These are phyloP conservation scores for Habrosyne pyritoides DNA, from an alignment of 2,888 invertebrate species.

Conservation along the genomic window DNA sequence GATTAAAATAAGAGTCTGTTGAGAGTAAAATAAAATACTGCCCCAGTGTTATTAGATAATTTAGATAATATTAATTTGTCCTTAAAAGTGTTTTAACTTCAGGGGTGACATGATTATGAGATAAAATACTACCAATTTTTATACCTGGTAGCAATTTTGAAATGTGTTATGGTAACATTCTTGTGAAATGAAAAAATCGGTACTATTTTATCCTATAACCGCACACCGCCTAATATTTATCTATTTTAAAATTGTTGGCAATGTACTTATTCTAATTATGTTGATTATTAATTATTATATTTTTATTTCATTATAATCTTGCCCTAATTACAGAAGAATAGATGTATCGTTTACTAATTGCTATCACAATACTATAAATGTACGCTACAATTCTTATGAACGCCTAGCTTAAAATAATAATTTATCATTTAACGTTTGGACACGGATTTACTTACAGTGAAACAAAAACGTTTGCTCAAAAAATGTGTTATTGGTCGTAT, in stretches of 20 bases:
- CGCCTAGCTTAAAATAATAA: constrained; percentile 30
- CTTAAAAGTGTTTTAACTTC: background rate
- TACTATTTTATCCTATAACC: background rate
- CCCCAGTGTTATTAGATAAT: constrained; percentile 28
- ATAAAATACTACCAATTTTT: background rate
- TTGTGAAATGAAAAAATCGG: background rate
- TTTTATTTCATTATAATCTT: constrained; percentile 44
- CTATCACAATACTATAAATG: constrained; percentile 21
- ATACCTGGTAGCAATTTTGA: background rate
- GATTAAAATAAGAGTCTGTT: constrained; percentile 27
- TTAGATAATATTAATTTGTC: constrained; percentile 11
- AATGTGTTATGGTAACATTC: too few species aligned
- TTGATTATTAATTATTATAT: constrained; percentile 48
- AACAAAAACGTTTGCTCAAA: constrained; percentile 38
- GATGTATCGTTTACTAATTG: constrained; percentile 20
- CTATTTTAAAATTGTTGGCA: constrained; percentile 41
- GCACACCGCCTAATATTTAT: background rate
- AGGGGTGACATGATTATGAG: background rate
- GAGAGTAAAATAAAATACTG: constrained; percentile 19
- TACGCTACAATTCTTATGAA: constrained; percentile 60
- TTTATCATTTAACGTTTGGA: constrained; percentile 11
- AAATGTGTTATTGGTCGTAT: constrained; percentile 19
- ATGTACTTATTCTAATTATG: constrained; percentile 59
- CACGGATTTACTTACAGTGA: constrained; percentile 24
- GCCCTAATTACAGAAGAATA: constrained; percentile 26